Percentiles rank a stretch among this genome's conserved stretches.
These are phyloP conservation scores for Stratiomys singularior DNA, from an alignment of 2,888 invertebrate species.

Conservation along the genomic window DNA sequence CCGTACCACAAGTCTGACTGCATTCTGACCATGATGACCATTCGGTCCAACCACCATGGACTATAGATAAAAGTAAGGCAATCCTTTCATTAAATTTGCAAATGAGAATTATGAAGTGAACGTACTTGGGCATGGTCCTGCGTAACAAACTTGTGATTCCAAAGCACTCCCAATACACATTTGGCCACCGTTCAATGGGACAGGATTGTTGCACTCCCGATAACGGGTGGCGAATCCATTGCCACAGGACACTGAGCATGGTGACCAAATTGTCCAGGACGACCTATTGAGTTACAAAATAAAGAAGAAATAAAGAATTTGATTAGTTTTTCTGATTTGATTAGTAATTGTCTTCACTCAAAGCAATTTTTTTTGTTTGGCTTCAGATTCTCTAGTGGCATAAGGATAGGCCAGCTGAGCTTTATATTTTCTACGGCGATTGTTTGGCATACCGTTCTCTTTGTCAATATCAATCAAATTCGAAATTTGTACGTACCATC, in stretches of 20 bases:
- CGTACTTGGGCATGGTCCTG: constrained; percentile 48
- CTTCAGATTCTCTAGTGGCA: too few species aligned
- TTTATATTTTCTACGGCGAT: too few species aligned
- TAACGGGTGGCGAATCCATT: constrained; percentile 57
- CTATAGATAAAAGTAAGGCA: constrained; percentile 17
- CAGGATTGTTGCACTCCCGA: constrained; percentile 59
- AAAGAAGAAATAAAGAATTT: too few species aligned
- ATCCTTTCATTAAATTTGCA: neutral
- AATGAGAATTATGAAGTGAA: constrained; percentile 48
- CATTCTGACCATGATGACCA: constrained; percentile 63
- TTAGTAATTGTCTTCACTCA: too few species aligned
- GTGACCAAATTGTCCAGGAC: constrained; percentile 61
- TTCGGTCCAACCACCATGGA: constrained; percentile 57
- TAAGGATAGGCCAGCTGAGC: too few species aligned
- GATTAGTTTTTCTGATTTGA: too few species aligned
- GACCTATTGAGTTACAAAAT: constrained; percentile 57
- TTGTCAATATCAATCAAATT: too few species aligned
- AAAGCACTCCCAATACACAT: constrained; percentile 59
- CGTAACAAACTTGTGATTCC: constrained; percentile 50
- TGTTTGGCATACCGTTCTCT: too few species aligned
- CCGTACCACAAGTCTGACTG: constrained; percentile 61
- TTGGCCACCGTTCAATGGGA: constrained; percentile 63
- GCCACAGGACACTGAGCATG: constrained; percentile 63
- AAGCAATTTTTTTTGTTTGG: too few species aligned
- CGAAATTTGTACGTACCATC: constrained; percentile 55